These are phyloP conservation scores for Penaeus indicus DNA, from an alignment of 1,140 invertebrate genomes.

Conservation along the genomic window DNA sequence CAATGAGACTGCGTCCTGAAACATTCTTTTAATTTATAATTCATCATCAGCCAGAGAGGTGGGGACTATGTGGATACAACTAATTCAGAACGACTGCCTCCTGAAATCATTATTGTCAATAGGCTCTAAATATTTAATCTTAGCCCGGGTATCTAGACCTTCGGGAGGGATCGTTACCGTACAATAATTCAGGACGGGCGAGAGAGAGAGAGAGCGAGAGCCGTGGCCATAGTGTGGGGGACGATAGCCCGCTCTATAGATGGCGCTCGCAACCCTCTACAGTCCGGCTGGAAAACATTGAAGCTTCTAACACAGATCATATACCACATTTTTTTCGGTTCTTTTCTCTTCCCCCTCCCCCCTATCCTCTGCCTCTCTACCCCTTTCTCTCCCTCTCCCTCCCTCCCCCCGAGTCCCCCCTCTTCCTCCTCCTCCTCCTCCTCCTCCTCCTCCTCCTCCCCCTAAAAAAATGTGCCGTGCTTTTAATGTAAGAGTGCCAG, in stretches of 20 bases:
- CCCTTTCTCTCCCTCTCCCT: no score
- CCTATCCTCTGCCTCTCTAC: no score
- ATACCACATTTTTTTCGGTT: slow-evolving; percentile 11
- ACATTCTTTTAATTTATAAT: slow-evolving; percentile 44
- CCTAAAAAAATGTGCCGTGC: not conserved
- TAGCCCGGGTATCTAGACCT: not conserved
- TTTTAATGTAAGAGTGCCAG: slow-evolving; percentile 29
- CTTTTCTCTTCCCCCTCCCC: not conserved
- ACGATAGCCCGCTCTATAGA: slow-evolving; percentile 1
- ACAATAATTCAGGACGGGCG: slow-evolving; percentile 33
- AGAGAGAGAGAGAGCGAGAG: not conserved
- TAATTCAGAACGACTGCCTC: slow-evolving; percentile 53
- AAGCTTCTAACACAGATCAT: not conserved
- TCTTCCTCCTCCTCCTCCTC: no score
- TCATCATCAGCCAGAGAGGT: slow-evolving; percentile 4
- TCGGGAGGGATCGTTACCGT: slow-evolving; percentile 28
- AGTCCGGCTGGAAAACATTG: not conserved
- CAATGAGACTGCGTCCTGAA: slow-evolving; percentile 21
- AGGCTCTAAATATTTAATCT: slow-evolving; percentile 40
- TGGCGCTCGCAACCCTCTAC: not conserved
- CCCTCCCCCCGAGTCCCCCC: no score
- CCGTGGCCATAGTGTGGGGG: no score
- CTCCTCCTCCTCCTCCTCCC: no score
- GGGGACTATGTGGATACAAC: slow-evolving; percentile 28
- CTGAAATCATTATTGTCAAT: slow-evolving; percentile 58